Percentiles rank a stretch among this genome's conserved stretches.
These are phyloP conservation scores for Mythimna albipuncta DNA, from an alignment of 2,888 invertebrate genomes.

Conservation along the genomic window DNA sequence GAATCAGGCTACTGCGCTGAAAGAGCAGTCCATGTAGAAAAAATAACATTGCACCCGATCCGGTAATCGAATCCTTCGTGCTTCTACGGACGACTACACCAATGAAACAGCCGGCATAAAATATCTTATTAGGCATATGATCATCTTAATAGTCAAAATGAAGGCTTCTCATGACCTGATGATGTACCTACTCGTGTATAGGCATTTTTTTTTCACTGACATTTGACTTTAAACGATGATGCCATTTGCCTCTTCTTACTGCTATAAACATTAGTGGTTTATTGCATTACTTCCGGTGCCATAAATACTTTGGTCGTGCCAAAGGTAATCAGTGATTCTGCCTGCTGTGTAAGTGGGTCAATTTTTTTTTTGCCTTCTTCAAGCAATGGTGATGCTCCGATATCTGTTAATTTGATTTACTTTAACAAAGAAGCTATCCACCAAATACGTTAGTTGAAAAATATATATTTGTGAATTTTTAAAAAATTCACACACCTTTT, in stretches of 20 bases:
- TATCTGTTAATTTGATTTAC: neutral
- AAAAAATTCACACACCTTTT: too few relatives aligned
- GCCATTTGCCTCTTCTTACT: slow-evolving; percentile 26
- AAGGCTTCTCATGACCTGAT: slow-evolving; percentile 4
- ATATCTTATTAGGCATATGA: neutral
- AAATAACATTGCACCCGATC: too few relatives aligned
- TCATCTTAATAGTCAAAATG: neutral
- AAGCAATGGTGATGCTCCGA: neutral
- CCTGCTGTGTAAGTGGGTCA: slow-evolving; percentile 10
- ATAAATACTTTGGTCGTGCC: slow-evolving; percentile 39
- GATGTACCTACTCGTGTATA: neutral
- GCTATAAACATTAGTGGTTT: slow-evolving; percentile 39
- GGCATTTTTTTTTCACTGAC: slow-evolving; percentile 26
- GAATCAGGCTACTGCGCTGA: too few relatives aligned
- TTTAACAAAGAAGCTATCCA: too few relatives aligned
- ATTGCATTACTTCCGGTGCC: slow-evolving; percentile 45
- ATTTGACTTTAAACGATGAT: slow-evolving; percentile 47
- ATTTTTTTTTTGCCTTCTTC: slow-evolving; percentile 4
- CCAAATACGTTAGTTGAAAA: too few relatives aligned
- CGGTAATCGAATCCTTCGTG: neutral
- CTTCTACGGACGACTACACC: neutral
- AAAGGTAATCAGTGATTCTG: slow-evolving; percentile 38
- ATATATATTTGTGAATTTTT: too few relatives aligned
- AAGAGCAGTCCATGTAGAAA: too few relatives aligned
- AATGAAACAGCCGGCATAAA: neutral